Percentiles rank a stretch among this genome's conserved stretches.
phyloP scores from a whole-genome alignment of 2,797 vertebrate genomes.

The Smutsia gigantea region DNA sequence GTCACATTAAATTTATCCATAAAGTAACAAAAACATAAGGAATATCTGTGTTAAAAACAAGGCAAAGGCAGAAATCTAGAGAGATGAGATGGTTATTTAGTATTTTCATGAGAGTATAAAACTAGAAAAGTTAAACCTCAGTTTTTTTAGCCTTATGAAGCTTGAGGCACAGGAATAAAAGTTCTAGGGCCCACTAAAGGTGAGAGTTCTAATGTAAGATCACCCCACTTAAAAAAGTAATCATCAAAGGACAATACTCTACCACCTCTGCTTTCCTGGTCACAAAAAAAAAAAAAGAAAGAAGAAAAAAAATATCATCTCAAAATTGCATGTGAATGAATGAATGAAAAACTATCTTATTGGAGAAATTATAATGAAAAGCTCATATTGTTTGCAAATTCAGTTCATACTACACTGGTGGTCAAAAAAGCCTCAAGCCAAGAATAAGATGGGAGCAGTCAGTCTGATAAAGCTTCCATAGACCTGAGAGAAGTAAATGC shows the following conservation, averaged over 20 bases:
- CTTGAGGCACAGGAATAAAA: neutral
- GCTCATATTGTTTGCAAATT: neutral
- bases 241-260: neutral
- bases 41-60: neutral
- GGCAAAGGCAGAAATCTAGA: neutral
- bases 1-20: neutral
- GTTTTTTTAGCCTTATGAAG: neutral
- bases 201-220: neutral
- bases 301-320: neutral
- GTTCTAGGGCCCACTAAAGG: neutral
- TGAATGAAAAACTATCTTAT: neutral
- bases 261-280: neutral
- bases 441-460: neutral
- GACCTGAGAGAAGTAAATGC: neutral
- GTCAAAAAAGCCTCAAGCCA: neutral
- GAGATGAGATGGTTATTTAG: constrained; percentile 3
- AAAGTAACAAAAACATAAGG: neutral
- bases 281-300: neutral
- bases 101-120: constrained; percentile 18
- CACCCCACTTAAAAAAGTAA: neutral
- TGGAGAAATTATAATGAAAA: neutral
- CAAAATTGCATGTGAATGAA: neutral
- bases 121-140: neutral
- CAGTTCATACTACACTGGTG: neutral
- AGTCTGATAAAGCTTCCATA: neutral